Evolutionary conservation across 1,140 invertebrate species (phyloP), one percentile per base, ranked within the genome.

Genomic region (Drosophila hydei): DNA sequence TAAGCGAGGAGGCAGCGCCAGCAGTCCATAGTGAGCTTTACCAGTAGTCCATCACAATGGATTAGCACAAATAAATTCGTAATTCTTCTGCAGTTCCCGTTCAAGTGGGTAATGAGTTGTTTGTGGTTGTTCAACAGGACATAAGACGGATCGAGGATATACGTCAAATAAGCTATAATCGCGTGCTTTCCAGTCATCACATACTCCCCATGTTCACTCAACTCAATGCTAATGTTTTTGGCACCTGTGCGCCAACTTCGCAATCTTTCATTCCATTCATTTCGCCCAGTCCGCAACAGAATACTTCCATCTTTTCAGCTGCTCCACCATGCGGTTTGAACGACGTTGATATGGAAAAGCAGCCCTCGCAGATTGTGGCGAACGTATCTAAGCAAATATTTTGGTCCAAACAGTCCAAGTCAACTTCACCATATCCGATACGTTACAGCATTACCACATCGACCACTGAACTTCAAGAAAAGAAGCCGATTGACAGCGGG

Each of bases 51-150:
- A 14, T 5, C 7, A 0, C 38, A 6, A 6, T 14, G 8, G 16
- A 1, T 14, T 61, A 1, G 19, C 8, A 8, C 3, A 25, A 18
- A 0, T 11, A 14, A 59, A 25, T 42, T 3, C 0, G 25, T 12
- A 7, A 5, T 21, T 14, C 27, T 2, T 18, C 43, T 11, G 4
- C 14, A 90, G 89, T 79, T 6, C 77, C 87, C 1, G 5, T 80
- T 1, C 7, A 88, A 3, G 64, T 89, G 23, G 85, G 77, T 0
- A 88, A 84, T 33, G 74, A 90, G n/a, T 8, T 54, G 40, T 78
- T 51, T 14, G 11, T 80, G 11, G 23, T 89, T 1, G 84, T 65
- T 0, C 89, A 91, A 23, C 89, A 91, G 54, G 85, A 91, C 30
- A 40, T 90, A 0, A 63, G 81, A 1, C 75, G 75, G 18, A 55